Evolutionary conservation across 2,113 vertebrate species (phyloP), one percentile per base, ranked within the genome.

Genomic region (Paramisgurnus dabryanus): DNA sequence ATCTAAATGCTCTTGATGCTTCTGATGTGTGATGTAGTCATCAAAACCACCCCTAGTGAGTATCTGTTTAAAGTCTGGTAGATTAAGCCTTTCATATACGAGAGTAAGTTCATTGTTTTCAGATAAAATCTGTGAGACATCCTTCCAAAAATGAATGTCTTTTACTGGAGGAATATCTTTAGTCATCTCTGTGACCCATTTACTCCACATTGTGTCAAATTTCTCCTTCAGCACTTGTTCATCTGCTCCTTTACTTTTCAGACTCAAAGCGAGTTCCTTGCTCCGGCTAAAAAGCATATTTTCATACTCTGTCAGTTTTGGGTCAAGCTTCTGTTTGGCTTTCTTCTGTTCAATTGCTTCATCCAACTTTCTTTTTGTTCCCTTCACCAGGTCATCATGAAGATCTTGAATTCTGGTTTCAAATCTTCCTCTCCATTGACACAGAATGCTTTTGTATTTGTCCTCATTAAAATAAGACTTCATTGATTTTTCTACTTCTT

Each of bases 391-490:
- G 6, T 67, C 58, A 22, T 67, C n/a, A 47, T 43, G n/a, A 40
- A 73, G 43, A 17, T 47, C 47, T 27, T 80, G 6, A 11, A 80
- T 73, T 73, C 18, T 66, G 10, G 12, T 43, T 57, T 66, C 61
- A 66, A 41, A 66, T 66, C 69, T 66, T 47, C 45, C 45, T 47
- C 45, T 7, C 45, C 45, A 47, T 47, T 47, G 5, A 47, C 45
- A 47, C 4, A 47, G 45, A 47, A 47, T 47, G 45, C 10, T 6
- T 47, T 47, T 47, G 45, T 47, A 6, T 47, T 3, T 57, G 53
- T 57, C 53, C 13, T 57, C 53, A 15, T 1, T 41, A 77, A 93
- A 92, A 75, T 72, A 90, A 2, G 39, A 63, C 18, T 84, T 79
- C 67, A 92, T 11, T 2, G 87, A 67, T 64, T 83, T 79, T 0